Percentiles rank a stretch among this genome's conserved stretches.
phyloP scores from a whole-genome alignment of 2,797 vertebrate species.

The Pipistrellus pygmaeus region DNA sequence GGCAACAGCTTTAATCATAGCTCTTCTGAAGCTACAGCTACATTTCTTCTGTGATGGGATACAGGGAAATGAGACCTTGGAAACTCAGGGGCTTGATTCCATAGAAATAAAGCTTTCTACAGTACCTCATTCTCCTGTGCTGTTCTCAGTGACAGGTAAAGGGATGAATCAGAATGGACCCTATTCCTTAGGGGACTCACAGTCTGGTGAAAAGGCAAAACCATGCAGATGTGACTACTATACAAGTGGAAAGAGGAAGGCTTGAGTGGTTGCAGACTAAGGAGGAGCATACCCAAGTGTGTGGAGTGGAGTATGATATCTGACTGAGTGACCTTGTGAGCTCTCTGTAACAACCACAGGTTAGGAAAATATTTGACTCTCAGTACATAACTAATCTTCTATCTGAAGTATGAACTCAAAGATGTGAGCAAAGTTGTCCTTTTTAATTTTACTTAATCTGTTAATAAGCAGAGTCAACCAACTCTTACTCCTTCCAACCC shows the following conservation, averaged over 20 bases:
- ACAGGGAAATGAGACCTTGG: not conserved
- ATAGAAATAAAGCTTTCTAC: not conserved
- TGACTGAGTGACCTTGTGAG: not conserved
- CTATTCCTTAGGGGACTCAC: not conserved
- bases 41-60: not conserved
- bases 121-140: not conserved
- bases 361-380: not conserved
- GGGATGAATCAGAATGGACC: not conserved
- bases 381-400: not conserved
- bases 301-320: not conserved
- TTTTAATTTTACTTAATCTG: not conserved
- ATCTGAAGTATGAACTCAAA: conserved; percentile 2
- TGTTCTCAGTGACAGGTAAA: not conserved
- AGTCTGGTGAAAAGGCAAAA: not conserved
- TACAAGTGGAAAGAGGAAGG: not conserved
- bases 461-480: not conserved
- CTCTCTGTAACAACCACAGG: not conserved
- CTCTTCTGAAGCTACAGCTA: not conserved
- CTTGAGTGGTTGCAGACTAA: not conserved
- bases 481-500: not conserved
- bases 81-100: not conserved
- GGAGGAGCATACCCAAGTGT: not conserved
- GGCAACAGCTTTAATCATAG: not conserved
- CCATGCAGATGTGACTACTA: not conserved
- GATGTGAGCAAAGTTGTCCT: not conserved